A percentile compares a stretch with the other conserved stretches of the same genome.
Evolutionary conservation across 2,797 vertebrate genomes (phyloP).

Genomic region (Fringilla coelebs): DNA sequence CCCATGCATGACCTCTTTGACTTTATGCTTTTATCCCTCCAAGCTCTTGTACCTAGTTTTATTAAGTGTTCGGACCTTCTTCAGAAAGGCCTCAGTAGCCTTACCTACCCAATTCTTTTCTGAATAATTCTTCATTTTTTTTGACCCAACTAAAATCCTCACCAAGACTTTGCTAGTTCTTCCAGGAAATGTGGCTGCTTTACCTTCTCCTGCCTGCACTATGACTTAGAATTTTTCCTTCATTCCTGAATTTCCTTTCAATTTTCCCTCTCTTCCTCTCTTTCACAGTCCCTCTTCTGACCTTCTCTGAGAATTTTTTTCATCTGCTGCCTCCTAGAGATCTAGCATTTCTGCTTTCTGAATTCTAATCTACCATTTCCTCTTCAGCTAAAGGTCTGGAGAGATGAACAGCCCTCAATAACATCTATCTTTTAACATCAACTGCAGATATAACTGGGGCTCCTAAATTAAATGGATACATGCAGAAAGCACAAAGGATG

Average conservation of each 20-base stretch:
- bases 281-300: background rate
- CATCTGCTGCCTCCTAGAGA: background rate
- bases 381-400: background rate
- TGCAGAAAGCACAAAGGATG: background rate
- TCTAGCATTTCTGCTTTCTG: background rate
- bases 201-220: background rate
- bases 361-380: background rate
- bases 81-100: background rate
- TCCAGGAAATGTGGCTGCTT: background rate
- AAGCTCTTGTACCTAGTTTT: background rate
- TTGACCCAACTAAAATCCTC: background rate
- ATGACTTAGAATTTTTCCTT: background rate
- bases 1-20: background rate
- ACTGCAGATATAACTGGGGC: background rate
- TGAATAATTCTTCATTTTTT: background rate
- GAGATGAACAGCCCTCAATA: background rate
- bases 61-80: background rate
- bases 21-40: background rate
- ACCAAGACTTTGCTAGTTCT: background rate
- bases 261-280: background rate
- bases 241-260: background rate
- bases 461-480: constrained; percentile 26
- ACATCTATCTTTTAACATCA: background rate
- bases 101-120: background rate
- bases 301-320: background rate